phyloP scores from a whole-genome alignment of 2,888 invertebrate genomes.

The Troglohyphantes excavatus region DNA sequence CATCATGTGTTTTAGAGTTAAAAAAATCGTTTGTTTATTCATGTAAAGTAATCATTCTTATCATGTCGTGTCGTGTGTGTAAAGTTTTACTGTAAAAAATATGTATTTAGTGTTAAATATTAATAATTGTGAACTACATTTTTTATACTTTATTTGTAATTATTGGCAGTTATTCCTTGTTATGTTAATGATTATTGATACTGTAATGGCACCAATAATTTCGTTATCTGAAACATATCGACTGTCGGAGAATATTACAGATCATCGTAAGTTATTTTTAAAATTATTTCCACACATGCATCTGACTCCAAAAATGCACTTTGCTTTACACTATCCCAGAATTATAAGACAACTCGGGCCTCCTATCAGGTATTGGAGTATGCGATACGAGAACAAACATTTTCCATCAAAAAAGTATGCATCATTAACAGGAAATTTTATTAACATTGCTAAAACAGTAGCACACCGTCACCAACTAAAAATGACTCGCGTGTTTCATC shows the following conservation, averaged over 20 bases:
- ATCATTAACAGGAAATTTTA: constrained; percentile 29
- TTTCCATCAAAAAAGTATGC: constrained; percentile 26
- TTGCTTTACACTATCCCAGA: constrained; percentile 2
- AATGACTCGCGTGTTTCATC: neutral
- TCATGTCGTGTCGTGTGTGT: too few species aligned
- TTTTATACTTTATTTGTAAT: too few species aligned
- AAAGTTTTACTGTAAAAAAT: too few species aligned
- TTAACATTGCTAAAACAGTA: constrained; percentile 38
- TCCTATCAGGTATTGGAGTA: constrained; percentile 25
- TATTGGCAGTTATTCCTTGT: constrained; percentile 38
- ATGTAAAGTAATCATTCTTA: too few species aligned
- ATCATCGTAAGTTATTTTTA: constrained; percentile 26
- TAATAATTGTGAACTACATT: too few species aligned
- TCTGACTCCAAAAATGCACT: constrained; percentile 43
- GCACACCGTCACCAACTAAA: constrained; percentile 23
- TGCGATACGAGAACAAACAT: constrained; percentile 39
- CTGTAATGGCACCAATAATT: constrained; percentile 34
- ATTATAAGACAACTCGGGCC: constrained; percentile 24
- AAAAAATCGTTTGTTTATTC: too few species aligned
- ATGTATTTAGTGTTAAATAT: too few species aligned
- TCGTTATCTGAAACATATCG: constrained; percentile 23
- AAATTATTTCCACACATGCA: constrained; percentile 26
- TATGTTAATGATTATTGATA: constrained; percentile 27
- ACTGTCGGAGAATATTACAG: constrained; percentile 4
- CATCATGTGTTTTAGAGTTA: too few species aligned